These are phyloP conservation scores for Graptemys geographica DNA, from an alignment of 2,797 vertebrate species.

Conservation along the genomic window DNA sequence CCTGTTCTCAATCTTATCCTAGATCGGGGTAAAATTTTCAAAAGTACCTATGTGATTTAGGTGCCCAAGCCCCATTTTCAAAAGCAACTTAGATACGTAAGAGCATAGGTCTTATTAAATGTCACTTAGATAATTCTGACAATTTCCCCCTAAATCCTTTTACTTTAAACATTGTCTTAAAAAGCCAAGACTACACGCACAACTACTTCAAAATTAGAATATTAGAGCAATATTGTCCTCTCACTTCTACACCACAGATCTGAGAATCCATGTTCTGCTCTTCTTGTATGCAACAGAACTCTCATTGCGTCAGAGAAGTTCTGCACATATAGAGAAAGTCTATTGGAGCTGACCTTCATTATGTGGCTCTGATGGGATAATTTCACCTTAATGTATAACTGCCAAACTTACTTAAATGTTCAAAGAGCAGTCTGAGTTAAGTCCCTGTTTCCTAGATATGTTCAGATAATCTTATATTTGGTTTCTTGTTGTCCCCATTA, in stretches of 20 bases:
- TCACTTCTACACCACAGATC: not conserved
- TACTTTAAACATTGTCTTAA: not conserved
- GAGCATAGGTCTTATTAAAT: not conserved
- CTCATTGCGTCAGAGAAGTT: not conserved
- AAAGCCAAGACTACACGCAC: not conserved
- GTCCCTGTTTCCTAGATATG: fast-evolving
- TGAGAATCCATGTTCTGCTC: not conserved
- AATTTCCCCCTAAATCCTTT: not conserved
- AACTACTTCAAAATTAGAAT: not conserved
- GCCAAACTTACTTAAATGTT: not conserved
- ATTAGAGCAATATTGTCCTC: not conserved
- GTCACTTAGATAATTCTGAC: not conserved
- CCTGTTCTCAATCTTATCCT: not conserved
- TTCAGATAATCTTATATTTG: not conserved
- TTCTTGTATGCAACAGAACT: not conserved
- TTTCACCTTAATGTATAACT: not conserved
- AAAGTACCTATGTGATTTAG: not conserved
- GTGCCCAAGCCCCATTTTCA: not conserved
- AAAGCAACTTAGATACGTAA: not conserved
- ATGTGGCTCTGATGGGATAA: not conserved
- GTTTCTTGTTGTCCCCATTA: not conserved
- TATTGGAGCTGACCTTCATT: not conserved
- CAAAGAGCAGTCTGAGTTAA: not conserved
- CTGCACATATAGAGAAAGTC: not conserved
- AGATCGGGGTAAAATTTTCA: not conserved